Percentiles rank a stretch among this genome's conserved stretches.
phyloP scores from a whole-genome alignment of 2,888 invertebrate species.

The Hesperia comma region DNA sequence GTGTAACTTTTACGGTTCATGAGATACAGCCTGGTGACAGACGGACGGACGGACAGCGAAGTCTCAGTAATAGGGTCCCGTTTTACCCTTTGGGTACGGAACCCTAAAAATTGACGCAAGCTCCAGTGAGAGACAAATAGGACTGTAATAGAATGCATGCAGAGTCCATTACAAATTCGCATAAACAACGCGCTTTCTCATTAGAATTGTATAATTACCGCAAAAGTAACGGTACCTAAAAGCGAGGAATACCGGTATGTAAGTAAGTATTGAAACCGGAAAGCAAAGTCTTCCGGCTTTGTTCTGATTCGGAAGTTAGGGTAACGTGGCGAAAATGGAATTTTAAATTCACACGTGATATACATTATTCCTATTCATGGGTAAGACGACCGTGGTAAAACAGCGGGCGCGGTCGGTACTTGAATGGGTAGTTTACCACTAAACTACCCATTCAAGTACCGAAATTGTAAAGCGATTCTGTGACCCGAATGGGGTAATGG shows the following conservation, averaged over 20 bases:
- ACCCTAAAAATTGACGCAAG: background rate
- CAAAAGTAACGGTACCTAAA: background rate
- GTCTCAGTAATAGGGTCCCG: too few species aligned
- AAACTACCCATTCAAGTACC: too few species aligned
- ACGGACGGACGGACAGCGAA: too few species aligned
- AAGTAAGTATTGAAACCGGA: constrained; percentile 3
- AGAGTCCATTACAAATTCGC: constrained; percentile 2
- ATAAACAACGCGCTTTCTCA: background rate
- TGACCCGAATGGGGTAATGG: too few species aligned
- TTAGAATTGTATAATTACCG: constrained; percentile 6
- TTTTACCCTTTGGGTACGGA: too few species aligned
- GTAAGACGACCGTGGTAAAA: background rate
- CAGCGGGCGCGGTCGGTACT: too few species aligned
- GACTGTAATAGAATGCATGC: background rate
- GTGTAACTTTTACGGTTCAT: too few species aligned
- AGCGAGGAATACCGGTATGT: background rate
- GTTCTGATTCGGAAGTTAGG: constrained; percentile 26
- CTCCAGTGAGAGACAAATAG: too few species aligned
- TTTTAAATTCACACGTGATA: background rate
- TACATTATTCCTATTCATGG: background rate
- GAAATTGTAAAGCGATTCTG: too few species aligned
- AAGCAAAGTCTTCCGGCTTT: background rate
- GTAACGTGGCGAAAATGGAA: constrained; percentile 18
- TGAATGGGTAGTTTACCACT: too few species aligned
- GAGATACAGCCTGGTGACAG: too few species aligned